Conservation (phyloP, 23 tunicate genomes). For the Ciona savignyi region DNA sequence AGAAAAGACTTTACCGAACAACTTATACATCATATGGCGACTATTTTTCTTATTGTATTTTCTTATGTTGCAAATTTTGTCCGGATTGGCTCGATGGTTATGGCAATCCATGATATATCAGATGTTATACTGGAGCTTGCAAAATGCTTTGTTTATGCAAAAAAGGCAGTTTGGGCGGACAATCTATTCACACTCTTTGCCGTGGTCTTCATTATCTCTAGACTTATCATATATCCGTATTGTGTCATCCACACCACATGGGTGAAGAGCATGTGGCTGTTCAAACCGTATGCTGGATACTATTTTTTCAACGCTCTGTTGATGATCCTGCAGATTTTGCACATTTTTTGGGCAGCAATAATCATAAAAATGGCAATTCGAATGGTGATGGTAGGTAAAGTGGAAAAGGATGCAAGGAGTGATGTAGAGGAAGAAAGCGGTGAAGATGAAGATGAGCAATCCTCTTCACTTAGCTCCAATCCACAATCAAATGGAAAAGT, state of each 20-base stretch:
- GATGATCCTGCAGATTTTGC: slow-evolving; percentile 43
- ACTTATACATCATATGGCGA: slow-evolving; percentile 81
- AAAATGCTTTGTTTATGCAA: slow-evolving; percentile 74
- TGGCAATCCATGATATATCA: slow-evolving; percentile 86
- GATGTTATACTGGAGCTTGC: slow-evolving; percentile 81
- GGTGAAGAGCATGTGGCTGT: slow-evolving; percentile 72
- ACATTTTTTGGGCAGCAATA: slow-evolving; percentile 77
- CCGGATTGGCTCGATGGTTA: slow-evolving; percentile 61
- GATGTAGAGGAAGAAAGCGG: slow-evolving; percentile 34
- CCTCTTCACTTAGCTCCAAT: no score
- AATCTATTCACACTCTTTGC: slow-evolving; percentile 59
- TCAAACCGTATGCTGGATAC: slow-evolving; percentile 45
- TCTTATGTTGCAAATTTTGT: slow-evolving; percentile 81
- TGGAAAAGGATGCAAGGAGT: slow-evolving; percentile 63
- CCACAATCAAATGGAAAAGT: no score
- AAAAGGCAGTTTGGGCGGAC: slow-evolving; percentile 43
- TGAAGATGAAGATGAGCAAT: slow-evolving; percentile 17
- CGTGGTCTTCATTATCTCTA: slow-evolving; percentile 49
- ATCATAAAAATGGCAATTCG: slow-evolving; percentile 59
- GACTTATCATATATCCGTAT: slow-evolving; percentile 53
- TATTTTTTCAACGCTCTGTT: slow-evolving; percentile 64
- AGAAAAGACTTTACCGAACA: slow-evolving; percentile 85
- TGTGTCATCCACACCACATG: slow-evolving; percentile 67
- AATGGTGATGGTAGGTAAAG: slow-evolving; percentile 30
- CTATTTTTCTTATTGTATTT: slow-evolving; percentile 63